Percentiles rank a stretch among this genome's conserved stretches.
Evolutionary conservation across 2,797 vertebrate genomes (phyloP).

Genomic region (Oophaga sylvatica): DNA sequence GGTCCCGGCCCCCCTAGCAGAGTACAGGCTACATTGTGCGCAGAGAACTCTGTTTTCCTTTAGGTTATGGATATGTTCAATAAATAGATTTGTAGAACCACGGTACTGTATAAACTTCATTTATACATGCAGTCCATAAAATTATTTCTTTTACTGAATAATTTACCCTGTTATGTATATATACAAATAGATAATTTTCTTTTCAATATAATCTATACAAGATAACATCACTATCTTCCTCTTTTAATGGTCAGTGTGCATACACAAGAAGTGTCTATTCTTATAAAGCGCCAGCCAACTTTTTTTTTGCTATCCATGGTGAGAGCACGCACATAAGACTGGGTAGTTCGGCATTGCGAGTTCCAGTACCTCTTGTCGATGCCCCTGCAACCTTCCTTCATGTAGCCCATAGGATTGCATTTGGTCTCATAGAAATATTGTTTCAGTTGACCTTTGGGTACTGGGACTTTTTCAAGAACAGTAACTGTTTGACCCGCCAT

Average conservation of each 20-base stretch:
- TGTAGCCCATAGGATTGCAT: constrained; percentile 99
- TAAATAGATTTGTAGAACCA: constrained; percentile 99
- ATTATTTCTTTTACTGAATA: constrained; percentile 99
- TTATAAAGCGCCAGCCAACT: constrained; percentile 99
- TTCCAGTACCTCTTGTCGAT: constrained; percentile 99
- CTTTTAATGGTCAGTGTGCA: constrained; percentile 99
- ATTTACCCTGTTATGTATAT: constrained; percentile 99
- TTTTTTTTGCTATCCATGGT: constrained; percentile 99
- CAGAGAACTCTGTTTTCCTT: constrained; percentile 95
- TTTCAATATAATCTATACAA: constrained; percentile 99
- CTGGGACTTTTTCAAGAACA: constrained; percentile 96
- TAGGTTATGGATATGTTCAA: constrained; percentile 99
- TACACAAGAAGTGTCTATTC: constrained; percentile 99
- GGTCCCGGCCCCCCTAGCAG: constrained; percentile 32
- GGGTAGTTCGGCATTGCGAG: constrained; percentile 99
- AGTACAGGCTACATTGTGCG: constrained; percentile 80
- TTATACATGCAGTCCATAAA: constrained; percentile 99
- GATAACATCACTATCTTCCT: constrained; percentile 98
- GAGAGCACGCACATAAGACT: constrained; percentile 98
- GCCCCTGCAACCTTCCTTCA: constrained; percentile 98
- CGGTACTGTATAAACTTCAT: constrained; percentile 99
- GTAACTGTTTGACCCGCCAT: constrained; percentile 98
- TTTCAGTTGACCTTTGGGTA: constrained; percentile 98
- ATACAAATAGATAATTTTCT: constrained; percentile 99
- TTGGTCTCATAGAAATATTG: constrained; percentile 99